A percentile compares a stretch with the other conserved stretches of the same genome.
phyloP scores from a whole-genome alignment of 2,888 invertebrate genomes.

The Psylliodes chrysocephalus region DNA sequence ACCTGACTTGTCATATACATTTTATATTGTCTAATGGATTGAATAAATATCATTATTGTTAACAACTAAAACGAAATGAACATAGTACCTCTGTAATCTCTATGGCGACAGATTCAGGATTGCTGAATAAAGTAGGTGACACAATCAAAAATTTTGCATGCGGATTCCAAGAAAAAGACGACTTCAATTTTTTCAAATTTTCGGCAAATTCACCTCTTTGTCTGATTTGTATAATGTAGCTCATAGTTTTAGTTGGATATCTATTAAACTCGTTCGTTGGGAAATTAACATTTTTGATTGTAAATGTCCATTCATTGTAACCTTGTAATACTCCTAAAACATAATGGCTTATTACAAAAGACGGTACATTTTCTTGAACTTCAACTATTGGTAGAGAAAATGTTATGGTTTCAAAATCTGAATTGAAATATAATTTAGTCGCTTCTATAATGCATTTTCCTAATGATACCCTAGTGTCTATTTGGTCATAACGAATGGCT shows the following conservation, averaged over 20 bases:
- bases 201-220: constrained; percentile 34
- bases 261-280: background rate
- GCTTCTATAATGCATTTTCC: constrained; percentile 37
- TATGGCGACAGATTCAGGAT: constrained; percentile 37
- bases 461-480: constrained; percentile 31
- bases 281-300: constrained; percentile 29
- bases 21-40: too few relatives aligned
- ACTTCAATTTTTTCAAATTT: constrained; percentile 31
- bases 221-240: constrained; percentile 45
- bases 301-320: constrained; percentile 25
- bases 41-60: too few relatives aligned
- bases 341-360: constrained; percentile 28
- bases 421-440: constrained; percentile 30
- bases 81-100: constrained; percentile 44
- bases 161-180: constrained; percentile 40
- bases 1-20: too few relatives aligned
- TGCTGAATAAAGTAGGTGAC: constrained; percentile 41
- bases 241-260: constrained; percentile 20
- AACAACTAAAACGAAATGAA: too few relatives aligned
- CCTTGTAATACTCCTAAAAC: constrained; percentile 26
- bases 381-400: constrained; percentile 29
- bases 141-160: constrained; percentile 50
- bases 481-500: background rate
- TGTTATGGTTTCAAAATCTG: constrained; percentile 31
- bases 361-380: background rate